Evolutionary conservation across 2,888 invertebrate species (phyloP), one percentile per base, ranked within the genome.

Genomic region (Caenorhabditis drosophilae): DNA sequence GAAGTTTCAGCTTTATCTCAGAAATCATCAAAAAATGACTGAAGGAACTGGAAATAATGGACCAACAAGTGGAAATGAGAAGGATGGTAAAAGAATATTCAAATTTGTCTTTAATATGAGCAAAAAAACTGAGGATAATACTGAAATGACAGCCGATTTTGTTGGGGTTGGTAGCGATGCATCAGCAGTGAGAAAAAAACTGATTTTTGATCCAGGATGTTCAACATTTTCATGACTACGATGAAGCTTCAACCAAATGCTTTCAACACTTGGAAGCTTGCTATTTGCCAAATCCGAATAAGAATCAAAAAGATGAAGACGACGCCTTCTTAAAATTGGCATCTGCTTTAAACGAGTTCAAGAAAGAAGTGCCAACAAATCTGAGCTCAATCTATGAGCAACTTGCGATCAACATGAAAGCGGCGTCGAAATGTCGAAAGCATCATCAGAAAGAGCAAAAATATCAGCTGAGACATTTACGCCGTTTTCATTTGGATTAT

Each of bases 131-230:
- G 20, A 50, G n/a, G 63, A 63, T 38, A 44, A 63, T 22, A 63
- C 63, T 22, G 63, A 63, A 26, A 63, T 62, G 62, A 62, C 62
- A 1, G 52, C 48, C 34, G 63, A 63, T 23, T 63, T 63, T 16
- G 6, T 49, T 3, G 46, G 44, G n/a, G n/a, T n/a, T n/a, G n/a
- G n/a, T n/a, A n/a, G n/a, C n/a, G n/a, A n/a, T n/a, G n/a, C n/a
- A n/a, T n/a, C n/a, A n/a, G n/a, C n/a, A n/a, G n/a, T n/a, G n/a
- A n/a, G n/a, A n/a, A n/a, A n/a, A n/a, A n/a, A n/a, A n/a, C n/a
- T n/a, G n/a, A n/a, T n/a, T n/a, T n/a, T n/a, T n/a, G n/a, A n/a
- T n/a, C n/a, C n/a, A n/a, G 27, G 63, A 63, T 34, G 53, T 57
- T 40, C 50, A 57, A 53, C 63, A 63, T 34, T 63, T 51, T 36